Evolutionary conservation across 23 tunicate genomes (phyloP).

Genomic region (Trididemnum clinides): DNA sequence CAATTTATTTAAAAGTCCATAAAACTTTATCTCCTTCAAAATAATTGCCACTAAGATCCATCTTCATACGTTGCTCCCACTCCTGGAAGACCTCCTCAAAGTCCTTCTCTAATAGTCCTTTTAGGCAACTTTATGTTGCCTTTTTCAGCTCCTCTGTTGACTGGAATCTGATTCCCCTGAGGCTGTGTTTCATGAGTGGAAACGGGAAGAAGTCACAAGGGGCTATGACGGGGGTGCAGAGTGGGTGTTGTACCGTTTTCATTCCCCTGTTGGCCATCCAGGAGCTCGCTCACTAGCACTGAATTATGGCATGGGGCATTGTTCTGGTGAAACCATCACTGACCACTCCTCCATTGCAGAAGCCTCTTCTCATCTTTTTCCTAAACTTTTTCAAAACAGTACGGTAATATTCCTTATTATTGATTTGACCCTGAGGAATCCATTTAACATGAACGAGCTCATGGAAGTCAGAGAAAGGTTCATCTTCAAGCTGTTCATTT

Average conservation of each 20-base stretch:
- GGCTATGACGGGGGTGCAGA: not conserved
- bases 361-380: not conserved
- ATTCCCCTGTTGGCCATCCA: not conserved
- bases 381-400: not conserved
- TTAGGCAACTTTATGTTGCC: no score
- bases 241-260: not conserved
- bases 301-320: not conserved
- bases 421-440: not conserved
- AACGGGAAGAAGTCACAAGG: not conserved
- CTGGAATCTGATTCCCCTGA: not conserved
- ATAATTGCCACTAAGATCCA: no score
- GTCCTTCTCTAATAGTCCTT: no score
- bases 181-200: no score
- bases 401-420: not conserved
- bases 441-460: not conserved
- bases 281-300: not conserved
- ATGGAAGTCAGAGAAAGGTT: not conserved
- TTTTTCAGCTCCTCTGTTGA: no score
- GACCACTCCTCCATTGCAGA: not conserved
- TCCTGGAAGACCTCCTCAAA: no score
- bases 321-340: not conserved
- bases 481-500: slow-evolving; percentile 14
- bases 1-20: no score
- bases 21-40: no score
- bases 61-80: no score